These are phyloP conservation scores for Otus sunia DNA, from an alignment of 2,113 vertebrate species.

Conservation along the genomic window DNA sequence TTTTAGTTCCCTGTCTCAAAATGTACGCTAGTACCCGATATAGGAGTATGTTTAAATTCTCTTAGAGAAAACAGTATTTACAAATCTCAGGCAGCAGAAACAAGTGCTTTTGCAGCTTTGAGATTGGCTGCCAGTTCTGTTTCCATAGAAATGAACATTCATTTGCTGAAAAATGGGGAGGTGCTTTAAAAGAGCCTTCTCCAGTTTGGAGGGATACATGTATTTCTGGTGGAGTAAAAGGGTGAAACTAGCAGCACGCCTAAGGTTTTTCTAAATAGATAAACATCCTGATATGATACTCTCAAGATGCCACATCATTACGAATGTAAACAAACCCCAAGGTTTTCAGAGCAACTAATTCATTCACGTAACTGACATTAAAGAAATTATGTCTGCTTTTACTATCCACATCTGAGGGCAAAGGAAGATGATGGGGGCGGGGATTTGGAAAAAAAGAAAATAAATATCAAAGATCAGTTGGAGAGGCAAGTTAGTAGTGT, in stretches of 20 bases:
- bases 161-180: not conserved
- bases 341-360: not conserved
- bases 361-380: not conserved
- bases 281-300: not conserved
- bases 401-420: not conserved
- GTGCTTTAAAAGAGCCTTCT: slow-evolving; percentile 18
- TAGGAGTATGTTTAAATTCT: not conserved
- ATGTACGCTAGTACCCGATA: not conserved
- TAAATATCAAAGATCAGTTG: not conserved
- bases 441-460: not conserved
- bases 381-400: not conserved
- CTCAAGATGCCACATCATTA: not conserved
- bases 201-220: not conserved
- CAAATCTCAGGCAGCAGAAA: slow-evolving; percentile 19
- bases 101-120: not conserved
- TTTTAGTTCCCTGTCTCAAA: not conserved
- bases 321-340: not conserved
- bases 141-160: slow-evolving; percentile 63
- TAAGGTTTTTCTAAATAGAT: not conserved
- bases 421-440: not conserved
- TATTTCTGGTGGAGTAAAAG: not conserved
- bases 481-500: not conserved
- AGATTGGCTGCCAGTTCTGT: slow-evolving; percentile 36
- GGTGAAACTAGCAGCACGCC: not conserved
- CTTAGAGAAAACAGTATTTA: slow-evolving; percentile 12